These are phyloP conservation scores for Entelurus aequoreus DNA, from an alignment of 2,113 vertebrate species.

Conservation along the genomic window DNA sequence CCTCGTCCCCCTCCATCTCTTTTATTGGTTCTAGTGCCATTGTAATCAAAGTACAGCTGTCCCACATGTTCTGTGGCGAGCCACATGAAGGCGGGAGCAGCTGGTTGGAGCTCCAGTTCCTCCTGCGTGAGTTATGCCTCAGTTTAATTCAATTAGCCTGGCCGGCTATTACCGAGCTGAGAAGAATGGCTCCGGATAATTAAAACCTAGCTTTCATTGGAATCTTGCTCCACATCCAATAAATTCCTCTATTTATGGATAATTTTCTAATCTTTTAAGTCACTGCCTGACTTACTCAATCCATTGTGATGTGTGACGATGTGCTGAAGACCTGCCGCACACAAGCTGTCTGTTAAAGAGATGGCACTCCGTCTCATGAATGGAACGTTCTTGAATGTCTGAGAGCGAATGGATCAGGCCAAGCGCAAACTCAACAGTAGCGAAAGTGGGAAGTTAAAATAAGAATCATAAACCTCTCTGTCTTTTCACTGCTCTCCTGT, in stretches of 20 bases:
- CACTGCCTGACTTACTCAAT: constrained; percentile 11
- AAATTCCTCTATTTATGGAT: neutral
- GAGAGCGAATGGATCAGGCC: constrained; percentile 1
- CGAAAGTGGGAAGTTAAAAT: constrained; percentile 4
- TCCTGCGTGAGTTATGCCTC: constrained; percentile 38
- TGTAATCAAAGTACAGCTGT: constrained; percentile 45
- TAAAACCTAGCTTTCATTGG: constrained; percentile 28
- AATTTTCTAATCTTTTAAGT: constrained; percentile 26
- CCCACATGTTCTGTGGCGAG: neutral
- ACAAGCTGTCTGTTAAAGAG: neutral
- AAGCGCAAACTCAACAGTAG: neutral
- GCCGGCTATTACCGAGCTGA: constrained; percentile 27
- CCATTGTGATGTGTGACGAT: neutral
- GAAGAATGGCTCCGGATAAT: constrained; percentile 37
- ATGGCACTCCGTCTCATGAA: neutral
- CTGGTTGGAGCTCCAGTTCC: constrained; percentile 31
- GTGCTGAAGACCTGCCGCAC: neutral
- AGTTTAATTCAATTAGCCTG: constrained; percentile 47
- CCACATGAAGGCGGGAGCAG: constrained; percentile 31
- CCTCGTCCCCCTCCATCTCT: neutral
- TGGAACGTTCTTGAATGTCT: neutral
- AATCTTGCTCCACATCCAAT: constrained; percentile 8
- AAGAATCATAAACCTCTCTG: neutral
- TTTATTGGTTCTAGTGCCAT: constrained; percentile 14
- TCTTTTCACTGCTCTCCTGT: constrained; percentile 8